Evolutionary conservation across 2,113 vertebrate species (phyloP).

Genomic region (Hippolais icterina): DNA sequence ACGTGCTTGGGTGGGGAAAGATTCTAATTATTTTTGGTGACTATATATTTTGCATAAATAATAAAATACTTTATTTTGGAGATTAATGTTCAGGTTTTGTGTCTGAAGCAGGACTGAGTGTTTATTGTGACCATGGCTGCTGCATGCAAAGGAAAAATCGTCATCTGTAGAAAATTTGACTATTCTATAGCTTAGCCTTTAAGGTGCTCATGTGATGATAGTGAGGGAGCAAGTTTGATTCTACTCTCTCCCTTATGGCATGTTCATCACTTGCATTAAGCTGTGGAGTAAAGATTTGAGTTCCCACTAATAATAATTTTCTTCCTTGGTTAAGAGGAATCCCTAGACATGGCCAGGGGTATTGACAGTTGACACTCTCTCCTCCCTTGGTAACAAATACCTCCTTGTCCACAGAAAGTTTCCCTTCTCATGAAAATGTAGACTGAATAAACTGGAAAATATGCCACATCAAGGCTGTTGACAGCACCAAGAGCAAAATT

Average conservation of each 20-base stretch:
- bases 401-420: not conserved
- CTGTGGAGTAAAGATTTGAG: not conserved
- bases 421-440: not conserved
- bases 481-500: not conserved
- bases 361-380: not conserved
- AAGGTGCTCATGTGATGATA: accelerated
- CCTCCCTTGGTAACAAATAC: not conserved
- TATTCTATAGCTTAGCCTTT: not conserved
- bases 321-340: not conserved
- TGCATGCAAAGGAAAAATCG: not conserved
- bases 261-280: not conserved
- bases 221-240: not conserved
- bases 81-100: not conserved
- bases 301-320: not conserved
- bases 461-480: not conserved
- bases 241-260: not conserved
- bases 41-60: not conserved
- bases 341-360: not conserved
- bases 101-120: not conserved
- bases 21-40: not conserved
- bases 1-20: not conserved
- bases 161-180: not conserved
- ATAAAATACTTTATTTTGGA: not conserved
- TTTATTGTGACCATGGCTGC: not conserved
- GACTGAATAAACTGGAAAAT: not conserved